Percentiles rank a stretch among this genome's conserved stretches.
Conservation (phyloP, 1,140 invertebrate species). For the Camponotus vicinus region DNA sequence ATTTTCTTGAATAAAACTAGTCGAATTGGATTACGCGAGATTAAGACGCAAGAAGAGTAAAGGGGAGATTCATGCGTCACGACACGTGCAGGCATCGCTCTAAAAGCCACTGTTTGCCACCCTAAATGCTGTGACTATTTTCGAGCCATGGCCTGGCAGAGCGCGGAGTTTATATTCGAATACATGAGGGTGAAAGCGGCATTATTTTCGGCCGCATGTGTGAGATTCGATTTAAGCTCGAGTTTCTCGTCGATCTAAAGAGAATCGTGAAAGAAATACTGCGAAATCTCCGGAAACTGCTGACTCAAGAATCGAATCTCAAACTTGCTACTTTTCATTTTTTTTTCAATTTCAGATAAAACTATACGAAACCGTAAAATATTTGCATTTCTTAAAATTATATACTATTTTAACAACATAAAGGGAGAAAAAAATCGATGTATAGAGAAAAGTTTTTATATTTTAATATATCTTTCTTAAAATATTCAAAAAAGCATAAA, state of each 20-base stretch:
- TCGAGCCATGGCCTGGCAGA: slow-evolving; percentile 72
- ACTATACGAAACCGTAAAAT: background rate
- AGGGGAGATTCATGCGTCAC: background rate
- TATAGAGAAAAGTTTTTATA: too few relatives aligned
- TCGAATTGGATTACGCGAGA: background rate
- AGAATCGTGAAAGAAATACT: slow-evolving; percentile 1
- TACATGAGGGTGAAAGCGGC: slow-evolving; percentile 53
- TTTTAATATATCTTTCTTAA: background rate
- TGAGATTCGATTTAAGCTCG: slow-evolving; percentile 55
- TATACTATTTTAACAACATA: too few relatives aligned
- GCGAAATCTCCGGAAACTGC: background rate
- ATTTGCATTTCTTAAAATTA: background rate
- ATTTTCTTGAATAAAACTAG: background rate
- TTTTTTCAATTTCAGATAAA: background rate
- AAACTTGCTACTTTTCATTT: background rate
- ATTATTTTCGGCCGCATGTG: slow-evolving; percentile 63
- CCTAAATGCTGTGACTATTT: slow-evolving; percentile 76
- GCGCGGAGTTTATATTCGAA: slow-evolving; percentile 71
- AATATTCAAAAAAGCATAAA: background rate
- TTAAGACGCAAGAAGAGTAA: background rate
- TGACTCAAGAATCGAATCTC: background rate
- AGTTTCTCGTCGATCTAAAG: background rate
- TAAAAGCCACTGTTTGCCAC: slow-evolving; percentile 63
- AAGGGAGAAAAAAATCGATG: too few relatives aligned
- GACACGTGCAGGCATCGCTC: slow-evolving; percentile 32